These are phyloP conservation scores for Mionectes macconnelli DNA, from an alignment of 2,113 vertebrate species.

Conservation along the genomic window DNA sequence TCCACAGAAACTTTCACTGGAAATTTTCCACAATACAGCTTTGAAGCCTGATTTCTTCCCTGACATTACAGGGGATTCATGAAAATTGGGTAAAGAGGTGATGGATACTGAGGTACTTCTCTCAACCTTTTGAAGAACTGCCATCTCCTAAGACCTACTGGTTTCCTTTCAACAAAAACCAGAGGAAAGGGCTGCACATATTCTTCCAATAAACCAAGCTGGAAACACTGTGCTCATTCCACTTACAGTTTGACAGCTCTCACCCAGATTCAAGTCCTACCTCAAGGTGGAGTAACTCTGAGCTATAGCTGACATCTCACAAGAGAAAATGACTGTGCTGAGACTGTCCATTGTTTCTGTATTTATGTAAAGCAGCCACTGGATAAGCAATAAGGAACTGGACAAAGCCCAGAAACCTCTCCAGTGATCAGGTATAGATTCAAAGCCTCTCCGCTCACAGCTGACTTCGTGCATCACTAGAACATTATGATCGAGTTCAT, in stretches of 20 bases:
- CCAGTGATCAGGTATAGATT: neutral
- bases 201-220: neutral
- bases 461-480: neutral
- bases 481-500: accelerated
- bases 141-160: neutral
- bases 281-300: neutral
- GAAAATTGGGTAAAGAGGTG: neutral
- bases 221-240: neutral
- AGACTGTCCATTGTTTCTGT: neutral
- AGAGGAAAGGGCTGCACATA: neutral
- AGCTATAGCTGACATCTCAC: neutral
- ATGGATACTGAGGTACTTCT: neutral
- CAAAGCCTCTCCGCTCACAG: neutral
- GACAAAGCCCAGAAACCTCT: neutral
- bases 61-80: neutral
- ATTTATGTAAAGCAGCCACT: neutral
- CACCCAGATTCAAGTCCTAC: neutral
- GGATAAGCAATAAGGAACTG: neutral
- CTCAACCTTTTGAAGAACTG: neutral
- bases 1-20: neutral
- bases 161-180: neutral
- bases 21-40: neutral
- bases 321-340: neutral
- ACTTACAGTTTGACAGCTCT: neutral
- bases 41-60: neutral